Conservation (phyloP, 2,113 vertebrate species). For the Glaucidium brasilianum region DNA sequence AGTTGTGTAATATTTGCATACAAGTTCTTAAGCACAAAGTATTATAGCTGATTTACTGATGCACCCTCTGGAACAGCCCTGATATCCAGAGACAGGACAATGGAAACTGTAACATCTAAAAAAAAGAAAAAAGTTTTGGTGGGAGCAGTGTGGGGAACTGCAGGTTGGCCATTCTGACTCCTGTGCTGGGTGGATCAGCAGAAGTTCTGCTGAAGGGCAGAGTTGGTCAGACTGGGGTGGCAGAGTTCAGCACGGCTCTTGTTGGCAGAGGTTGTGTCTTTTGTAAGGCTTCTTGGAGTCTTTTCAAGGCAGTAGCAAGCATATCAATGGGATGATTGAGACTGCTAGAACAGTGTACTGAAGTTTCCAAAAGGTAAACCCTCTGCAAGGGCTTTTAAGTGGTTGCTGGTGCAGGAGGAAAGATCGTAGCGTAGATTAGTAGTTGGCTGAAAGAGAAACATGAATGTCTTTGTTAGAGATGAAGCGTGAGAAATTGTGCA, state of each 20-base stretch:
- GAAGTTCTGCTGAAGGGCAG: neutral
- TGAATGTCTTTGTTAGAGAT: neutral
- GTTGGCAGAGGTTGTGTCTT: neutral
- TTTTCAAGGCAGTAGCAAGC: neutral
- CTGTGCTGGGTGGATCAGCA: neutral
- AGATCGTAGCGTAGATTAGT: fast-evolving
- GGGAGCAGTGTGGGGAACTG: neutral
- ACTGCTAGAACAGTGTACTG: neutral
- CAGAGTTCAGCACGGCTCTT: neutral
- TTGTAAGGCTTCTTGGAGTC: neutral
- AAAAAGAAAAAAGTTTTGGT: neutral
- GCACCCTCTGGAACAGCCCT: neutral
- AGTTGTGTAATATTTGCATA: neutral
- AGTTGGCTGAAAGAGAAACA: neutral
- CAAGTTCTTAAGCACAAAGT: neutral
- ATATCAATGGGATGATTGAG: neutral
- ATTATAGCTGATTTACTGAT: neutral
- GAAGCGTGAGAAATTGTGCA: neutral
- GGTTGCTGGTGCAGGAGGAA: neutral
- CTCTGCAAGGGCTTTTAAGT: neutral
- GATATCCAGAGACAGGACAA: neutral
- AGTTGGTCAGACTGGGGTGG: neutral
- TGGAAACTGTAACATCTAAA: too few relatives aligned
- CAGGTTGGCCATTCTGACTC: neutral
- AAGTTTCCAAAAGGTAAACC: neutral